phyloP scores from a whole-genome alignment of 2,113 vertebrate genomes.

The Meriones unguiculatus region DNA sequence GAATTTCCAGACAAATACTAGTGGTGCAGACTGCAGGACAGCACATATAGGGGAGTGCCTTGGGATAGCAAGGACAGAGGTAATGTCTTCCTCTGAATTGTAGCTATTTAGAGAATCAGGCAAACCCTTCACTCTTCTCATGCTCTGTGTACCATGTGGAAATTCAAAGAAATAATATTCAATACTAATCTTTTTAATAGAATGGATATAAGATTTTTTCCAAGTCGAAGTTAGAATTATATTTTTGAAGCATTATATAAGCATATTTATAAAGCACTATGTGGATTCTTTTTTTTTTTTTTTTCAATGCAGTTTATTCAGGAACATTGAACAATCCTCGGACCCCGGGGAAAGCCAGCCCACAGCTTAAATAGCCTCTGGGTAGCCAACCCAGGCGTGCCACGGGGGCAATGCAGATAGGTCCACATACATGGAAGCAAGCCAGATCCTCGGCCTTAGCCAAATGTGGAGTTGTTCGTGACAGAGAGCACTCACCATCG shows the following conservation, averaged over 20 bases:
- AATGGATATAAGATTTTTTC: neutral
- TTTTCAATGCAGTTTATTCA: no score
- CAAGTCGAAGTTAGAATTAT: neutral
- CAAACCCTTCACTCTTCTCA: neutral
- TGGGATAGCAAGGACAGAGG: neutral
- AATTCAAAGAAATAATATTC: neutral
- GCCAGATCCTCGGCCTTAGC: no score
- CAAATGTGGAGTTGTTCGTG: no score
- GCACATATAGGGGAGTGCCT: neutral
- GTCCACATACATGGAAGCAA: no score
- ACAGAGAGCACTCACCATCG: no score
- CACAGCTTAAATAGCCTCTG: no score
- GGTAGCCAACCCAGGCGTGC: no score
- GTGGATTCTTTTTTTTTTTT: neutral
- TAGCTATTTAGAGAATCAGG: neutral
- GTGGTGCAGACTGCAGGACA: neutral
- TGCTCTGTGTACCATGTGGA: neutral
- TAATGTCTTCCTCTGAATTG: neutral
- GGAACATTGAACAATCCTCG: no score
- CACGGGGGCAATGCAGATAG: no score
- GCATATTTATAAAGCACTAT: neutral
- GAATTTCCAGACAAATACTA: neutral
- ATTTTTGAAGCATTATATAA: constrained; percentile 9
- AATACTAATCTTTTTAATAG: neutral
- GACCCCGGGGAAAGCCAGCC: no score